These are phyloP conservation scores for Prionace glauca DNA, from an alignment of 2,797 vertebrate genomes.

Conservation along the genomic window DNA sequence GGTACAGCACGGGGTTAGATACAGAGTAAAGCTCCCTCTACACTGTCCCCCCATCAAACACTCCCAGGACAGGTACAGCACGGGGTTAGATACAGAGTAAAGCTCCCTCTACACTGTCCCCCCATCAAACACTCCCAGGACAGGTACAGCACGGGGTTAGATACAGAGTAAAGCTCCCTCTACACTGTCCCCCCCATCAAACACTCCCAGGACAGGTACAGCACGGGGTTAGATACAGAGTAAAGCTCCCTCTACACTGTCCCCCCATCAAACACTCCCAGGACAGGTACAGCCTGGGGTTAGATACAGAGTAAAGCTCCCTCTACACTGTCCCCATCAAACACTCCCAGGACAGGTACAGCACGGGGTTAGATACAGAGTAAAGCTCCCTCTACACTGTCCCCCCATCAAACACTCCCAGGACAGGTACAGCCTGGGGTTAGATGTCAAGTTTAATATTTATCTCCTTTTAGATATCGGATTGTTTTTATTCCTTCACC, in stretches of 20 bases:
- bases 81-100: background rate
- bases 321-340: background rate
- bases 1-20: background rate
- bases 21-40: background rate
- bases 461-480: background rate
- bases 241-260: no score
- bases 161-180: background rate
- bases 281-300: background rate
- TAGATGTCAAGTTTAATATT: background rate
- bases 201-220: background rate
- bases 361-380: background rate
- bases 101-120: background rate
- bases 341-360: background rate
- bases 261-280: background rate
- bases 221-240: background rate
- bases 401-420: background rate
- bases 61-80: background rate
- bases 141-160: background rate
- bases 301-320: background rate
- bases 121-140: background rate
- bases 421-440: background rate
- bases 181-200: background rate
- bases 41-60: background rate
- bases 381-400: background rate
- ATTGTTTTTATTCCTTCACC: background rate